Evolutionary conservation across 2,888 invertebrate genomes (phyloP).

Genomic region (Adelphocoris suturalis): DNA sequence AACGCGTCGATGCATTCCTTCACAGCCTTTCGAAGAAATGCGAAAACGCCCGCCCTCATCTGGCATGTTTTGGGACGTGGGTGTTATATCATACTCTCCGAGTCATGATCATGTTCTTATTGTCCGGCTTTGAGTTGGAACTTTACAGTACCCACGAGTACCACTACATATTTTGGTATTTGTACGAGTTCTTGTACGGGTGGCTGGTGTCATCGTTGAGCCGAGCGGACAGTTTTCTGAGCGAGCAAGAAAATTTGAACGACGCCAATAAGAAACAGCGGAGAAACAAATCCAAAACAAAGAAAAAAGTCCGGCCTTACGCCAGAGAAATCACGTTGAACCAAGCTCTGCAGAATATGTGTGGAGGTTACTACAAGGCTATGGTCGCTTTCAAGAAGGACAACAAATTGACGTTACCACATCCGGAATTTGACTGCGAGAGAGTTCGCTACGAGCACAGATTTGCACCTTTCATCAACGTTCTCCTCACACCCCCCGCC

Average conservation of each 20-base stretch:
- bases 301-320: conserved; percentile 85
- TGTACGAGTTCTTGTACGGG: conserved; percentile 95
- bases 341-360: conserved; percentile 95
- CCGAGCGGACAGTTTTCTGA: conserved; percentile 91
- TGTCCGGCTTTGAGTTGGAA: conserved; percentile 96
- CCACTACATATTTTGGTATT: conserved; percentile 97
- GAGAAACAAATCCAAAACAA: conserved; percentile 82
- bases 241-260: conserved; percentile 85
- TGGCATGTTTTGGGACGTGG: conserved; percentile 96
- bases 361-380: conserved; percentile 97
- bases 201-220: conserved; percentile 95
- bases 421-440: conserved; percentile 94
- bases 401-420: conserved; percentile 90
- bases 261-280: conserved; percentile 79
- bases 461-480: conserved; percentile 91
- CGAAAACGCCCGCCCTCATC: conserved; percentile 85
- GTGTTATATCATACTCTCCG: conserved; percentile 94
- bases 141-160: conserved; percentile 97
- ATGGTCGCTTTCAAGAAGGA: conserved; percentile 93
- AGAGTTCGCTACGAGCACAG: conserved; percentile 96
- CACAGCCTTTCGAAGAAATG: conserved; percentile 85
- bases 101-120: conserved; percentile 95
- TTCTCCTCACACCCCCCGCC: conserved; percentile 93
- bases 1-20: conserved; percentile 91
- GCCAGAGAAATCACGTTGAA: conserved; percentile 91